phyloP scores from a whole-genome alignment of 2,797 vertebrate genomes.

The Sylvilagus floridanus region DNA sequence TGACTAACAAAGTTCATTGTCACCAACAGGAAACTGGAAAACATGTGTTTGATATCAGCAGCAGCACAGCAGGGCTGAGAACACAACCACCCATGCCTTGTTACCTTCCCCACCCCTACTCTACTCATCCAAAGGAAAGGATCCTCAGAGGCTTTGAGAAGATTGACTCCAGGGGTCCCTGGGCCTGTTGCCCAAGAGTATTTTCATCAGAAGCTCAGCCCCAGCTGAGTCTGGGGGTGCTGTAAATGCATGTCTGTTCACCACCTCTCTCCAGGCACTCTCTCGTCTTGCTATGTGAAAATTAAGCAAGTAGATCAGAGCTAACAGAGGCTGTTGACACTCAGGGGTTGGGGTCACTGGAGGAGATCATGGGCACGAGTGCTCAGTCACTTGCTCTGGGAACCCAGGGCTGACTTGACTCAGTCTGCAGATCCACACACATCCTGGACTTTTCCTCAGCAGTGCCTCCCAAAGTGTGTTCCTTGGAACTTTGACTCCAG shows the following conservation, averaged over 20 bases:
- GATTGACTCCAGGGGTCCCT: background rate
- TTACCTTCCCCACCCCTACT: too few relatives aligned
- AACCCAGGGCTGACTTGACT: background rate
- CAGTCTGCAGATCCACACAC: background rate
- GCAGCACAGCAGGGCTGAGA: background rate
- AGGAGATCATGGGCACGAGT: background rate
- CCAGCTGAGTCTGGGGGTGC: background rate
- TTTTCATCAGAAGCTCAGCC: background rate
- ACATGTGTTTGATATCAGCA: background rate
- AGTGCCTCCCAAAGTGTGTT: background rate
- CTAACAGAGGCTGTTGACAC: constrained; percentile 31
- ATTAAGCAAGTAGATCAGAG: constrained; percentile 22
- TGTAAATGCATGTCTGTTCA: background rate
- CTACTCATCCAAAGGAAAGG: background rate
- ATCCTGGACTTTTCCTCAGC: background rate
- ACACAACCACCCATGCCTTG: background rate
- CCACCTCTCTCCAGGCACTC: constrained; percentile 37
- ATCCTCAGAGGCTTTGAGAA: background rate
- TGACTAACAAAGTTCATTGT: constrained; percentile 20
- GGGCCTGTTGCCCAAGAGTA: background rate
- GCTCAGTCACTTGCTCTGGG: background rate
- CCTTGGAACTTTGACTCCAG: background rate
- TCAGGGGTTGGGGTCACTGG: background rate
- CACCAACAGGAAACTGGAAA: background rate
- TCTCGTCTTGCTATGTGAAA: background rate